Conservation (phyloP, 2,888 invertebrate genomes). For the Calliphora vomitoria region DNA sequence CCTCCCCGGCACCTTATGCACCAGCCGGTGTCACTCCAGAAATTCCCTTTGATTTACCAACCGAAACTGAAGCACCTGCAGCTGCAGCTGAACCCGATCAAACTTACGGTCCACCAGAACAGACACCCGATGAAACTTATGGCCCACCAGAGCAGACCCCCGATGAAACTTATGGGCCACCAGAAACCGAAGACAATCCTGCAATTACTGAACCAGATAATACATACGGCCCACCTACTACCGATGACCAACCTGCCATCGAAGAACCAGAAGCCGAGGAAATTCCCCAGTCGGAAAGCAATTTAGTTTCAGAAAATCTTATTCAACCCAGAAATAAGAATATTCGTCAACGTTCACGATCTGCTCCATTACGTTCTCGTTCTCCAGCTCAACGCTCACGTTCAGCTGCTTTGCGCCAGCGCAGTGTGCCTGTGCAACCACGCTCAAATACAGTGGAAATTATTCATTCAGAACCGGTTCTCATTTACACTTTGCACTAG, state of each 20-base stretch:
- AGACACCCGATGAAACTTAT: conserved; percentile 77
- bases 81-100: conserved; percentile 78
- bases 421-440: conserved; percentile 68
- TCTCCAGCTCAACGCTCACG: conserved; percentile 33
- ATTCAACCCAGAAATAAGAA: conserved; percentile 76
- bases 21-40: conserved; percentile 80
- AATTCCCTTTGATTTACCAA: conserved; percentile 80
- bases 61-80: conserved; percentile 77
- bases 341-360: conserved; percentile 58
- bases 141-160: conserved; percentile 76
- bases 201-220: conserved; percentile 46
- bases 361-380: conserved; percentile 27
- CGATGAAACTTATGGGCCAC: conserved; percentile 73
- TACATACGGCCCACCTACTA: conserved; percentile 77
- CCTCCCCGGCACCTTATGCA: conserved; percentile 78
- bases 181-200: conserved; percentile 34
- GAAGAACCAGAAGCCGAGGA: conserved; percentile 72
- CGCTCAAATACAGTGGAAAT: conserved; percentile 75
- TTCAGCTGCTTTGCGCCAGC: conserved; percentile 73
- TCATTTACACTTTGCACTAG: conserved; percentile 78
- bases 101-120: conserved; percentile 76
- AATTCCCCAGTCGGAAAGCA: conserved; percentile 30
- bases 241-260: conserved; percentile 68
- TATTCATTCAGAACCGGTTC: conserved; percentile 78
- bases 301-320: conserved; percentile 76